Percentiles rank a stretch among this genome's conserved stretches.
Conservation (phyloP, 2,888 invertebrate genomes). For the Ophraella communa region DNA sequence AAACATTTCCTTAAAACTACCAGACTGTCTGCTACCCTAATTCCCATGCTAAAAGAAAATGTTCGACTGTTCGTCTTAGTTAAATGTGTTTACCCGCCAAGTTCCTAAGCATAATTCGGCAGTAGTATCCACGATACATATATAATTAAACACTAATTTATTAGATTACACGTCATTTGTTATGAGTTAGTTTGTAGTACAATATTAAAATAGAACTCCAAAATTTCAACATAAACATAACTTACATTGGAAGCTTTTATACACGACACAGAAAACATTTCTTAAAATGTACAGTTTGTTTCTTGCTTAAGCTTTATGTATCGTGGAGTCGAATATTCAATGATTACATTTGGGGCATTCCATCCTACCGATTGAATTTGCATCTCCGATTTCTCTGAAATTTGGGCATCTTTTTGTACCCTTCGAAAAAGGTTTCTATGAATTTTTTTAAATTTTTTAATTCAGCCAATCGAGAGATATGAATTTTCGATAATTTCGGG, state of each 20-base stretch:
- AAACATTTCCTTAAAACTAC: background rate
- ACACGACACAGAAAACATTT: background rate
- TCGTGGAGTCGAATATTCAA: too few relatives aligned
- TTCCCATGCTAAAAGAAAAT: background rate
- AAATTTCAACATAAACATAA: background rate
- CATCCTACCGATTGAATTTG: too few relatives aligned
- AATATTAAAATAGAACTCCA: background rate
- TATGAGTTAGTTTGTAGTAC: constrained; percentile 3
- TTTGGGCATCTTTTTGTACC: too few relatives aligned
- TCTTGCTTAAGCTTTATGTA: background rate
- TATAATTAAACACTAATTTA: constrained; percentile 25
- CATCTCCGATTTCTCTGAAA: too few relatives aligned
- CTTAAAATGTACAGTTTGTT: background rate
- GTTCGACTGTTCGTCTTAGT: background rate
- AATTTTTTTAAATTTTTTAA: too few relatives aligned
- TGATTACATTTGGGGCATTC: too few relatives aligned
- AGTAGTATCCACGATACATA: constrained; percentile 27
- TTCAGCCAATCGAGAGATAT: too few relatives aligned
- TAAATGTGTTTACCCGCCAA: background rate
- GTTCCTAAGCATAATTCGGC: constrained; percentile 4
- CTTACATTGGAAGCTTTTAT: constrained; percentile 9
- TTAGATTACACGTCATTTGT: constrained; percentile 23
- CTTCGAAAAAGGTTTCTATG: too few relatives aligned
- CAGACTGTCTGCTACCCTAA: background rate
- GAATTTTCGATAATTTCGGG: too few relatives aligned